Evolutionary conservation across 2,888 invertebrate genomes (phyloP).

Genomic region (Agriopis leucophaearia): DNA sequence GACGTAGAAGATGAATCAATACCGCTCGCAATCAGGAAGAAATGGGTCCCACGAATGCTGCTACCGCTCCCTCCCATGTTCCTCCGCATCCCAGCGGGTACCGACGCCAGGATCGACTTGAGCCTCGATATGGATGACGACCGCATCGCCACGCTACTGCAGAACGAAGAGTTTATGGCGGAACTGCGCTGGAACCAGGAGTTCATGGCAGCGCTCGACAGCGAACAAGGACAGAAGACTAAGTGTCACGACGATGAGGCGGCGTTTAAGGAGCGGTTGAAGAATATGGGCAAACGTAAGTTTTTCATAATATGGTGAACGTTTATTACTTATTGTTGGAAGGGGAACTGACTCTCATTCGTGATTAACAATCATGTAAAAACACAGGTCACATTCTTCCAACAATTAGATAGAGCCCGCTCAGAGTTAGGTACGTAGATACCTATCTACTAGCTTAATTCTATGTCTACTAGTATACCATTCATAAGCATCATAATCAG

Average conservation of each 20-base stretch:
- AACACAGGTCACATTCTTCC: too few species aligned
- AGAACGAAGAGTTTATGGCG: constrained; percentile 96
- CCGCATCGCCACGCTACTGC: constrained; percentile 93
- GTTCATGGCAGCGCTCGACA: constrained; percentile 93
- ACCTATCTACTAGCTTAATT: too few species aligned
- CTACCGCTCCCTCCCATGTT: constrained; percentile 93
- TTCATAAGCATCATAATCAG: too few species aligned
- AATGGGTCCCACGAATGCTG: constrained; percentile 93
- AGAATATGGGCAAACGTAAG: constrained; percentile 93
- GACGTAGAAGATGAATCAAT: constrained; percentile 77
- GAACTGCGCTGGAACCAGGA: constrained; percentile 95
- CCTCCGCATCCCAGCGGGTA: constrained; percentile 87
- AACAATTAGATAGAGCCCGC: too few species aligned
- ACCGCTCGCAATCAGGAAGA: constrained; percentile 79
- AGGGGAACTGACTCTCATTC: too few species aligned
- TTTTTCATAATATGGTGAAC: constrained; percentile 26
- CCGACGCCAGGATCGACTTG: constrained; percentile 81
- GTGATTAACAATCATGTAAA: too few species aligned
- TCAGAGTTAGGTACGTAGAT: too few species aligned
- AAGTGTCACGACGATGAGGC: constrained; percentile 88
- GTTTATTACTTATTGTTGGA: too few species aligned
- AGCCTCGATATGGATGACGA: constrained; percentile 93
- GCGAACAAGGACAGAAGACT: constrained; percentile 87
- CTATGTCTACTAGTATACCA: too few species aligned
- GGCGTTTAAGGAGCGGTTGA: constrained; percentile 91